These are phyloP conservation scores for Vulpes lagopus DNA, from an alignment of 2,113 vertebrate species.

Conservation along the genomic window DNA sequence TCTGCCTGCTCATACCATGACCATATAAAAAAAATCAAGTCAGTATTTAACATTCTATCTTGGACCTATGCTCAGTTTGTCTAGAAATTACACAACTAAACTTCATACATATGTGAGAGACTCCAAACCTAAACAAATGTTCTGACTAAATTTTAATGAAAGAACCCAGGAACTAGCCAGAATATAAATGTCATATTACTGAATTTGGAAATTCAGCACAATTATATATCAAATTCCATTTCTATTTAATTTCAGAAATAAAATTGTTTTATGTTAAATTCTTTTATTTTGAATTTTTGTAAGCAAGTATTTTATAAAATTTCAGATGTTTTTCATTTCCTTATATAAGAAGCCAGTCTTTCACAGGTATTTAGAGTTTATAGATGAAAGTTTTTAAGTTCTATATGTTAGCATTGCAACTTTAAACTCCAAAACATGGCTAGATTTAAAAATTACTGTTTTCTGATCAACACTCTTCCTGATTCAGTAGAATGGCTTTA, in stretches of 20 bases:
- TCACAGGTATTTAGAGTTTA: neutral
- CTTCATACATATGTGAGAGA: neutral
- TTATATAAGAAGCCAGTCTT: neutral
- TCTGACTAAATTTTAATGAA: neutral
- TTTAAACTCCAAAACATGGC: slow-evolving; percentile 43
- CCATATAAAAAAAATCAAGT: neutral
- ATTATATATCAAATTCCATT: neutral
- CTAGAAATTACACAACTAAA: neutral
- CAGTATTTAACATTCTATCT: neutral
- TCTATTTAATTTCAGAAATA: slow-evolving; percentile 25
- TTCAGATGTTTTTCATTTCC: neutral
- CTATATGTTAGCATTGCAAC: slow-evolving; percentile 46
- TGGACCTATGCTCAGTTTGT: neutral
- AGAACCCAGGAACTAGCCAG: neutral
- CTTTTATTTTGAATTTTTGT: neutral
- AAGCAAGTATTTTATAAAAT: neutral
- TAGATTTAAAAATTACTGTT: neutral
- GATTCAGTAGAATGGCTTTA: neutral
- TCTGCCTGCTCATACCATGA: neutral
- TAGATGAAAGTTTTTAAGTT: neutral
- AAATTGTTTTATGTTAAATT: neutral
- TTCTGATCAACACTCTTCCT: neutral
- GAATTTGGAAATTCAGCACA: neutral
- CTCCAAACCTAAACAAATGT: slow-evolving; percentile 4
- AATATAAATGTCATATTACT: neutral